These are phyloP conservation scores for Disparrhopalites patrizii DNA, from an alignment of 2,888 invertebrate species.

Conservation along the genomic window DNA sequence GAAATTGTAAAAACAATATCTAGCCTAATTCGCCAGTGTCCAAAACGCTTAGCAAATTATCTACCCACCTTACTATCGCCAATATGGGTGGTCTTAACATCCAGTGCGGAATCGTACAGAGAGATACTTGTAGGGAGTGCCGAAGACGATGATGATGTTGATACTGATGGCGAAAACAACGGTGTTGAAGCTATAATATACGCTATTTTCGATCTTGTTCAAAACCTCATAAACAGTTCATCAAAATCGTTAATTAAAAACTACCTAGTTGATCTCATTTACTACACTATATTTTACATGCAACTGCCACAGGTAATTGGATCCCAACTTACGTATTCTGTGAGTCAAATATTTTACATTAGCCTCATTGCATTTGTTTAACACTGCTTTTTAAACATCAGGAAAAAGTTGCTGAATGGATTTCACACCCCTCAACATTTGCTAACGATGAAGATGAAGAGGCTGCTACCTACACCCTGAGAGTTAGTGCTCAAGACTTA, in stretches of 20 bases:
- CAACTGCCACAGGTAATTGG: conserved; percentile 54
- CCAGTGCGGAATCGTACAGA: conserved; percentile 64
- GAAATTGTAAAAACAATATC: conserved; percentile 45
- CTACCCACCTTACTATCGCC: conserved; percentile 62
- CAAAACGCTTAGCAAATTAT: conserved; percentile 60
- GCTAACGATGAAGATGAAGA: conserved; percentile 59
- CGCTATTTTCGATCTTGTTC: conserved; percentile 57
- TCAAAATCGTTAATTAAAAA: conserved; percentile 51
- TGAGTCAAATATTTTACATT: neutral
- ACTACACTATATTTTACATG: conserved; percentile 56
- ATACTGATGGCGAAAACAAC: conserved; percentile 59
- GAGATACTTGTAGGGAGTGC: conserved; percentile 61
- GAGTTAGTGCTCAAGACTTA: conserved; percentile 56
- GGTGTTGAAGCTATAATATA: conserved; percentile 54
- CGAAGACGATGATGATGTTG: conserved; percentile 58
- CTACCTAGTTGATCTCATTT: conserved; percentile 55
- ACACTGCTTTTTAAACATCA: conserved; percentile 46
- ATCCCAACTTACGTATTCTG: neutral
- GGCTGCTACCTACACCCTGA: conserved; percentile 55
- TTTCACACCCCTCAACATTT: conserved; percentile 55
- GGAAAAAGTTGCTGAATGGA: conserved; percentile 52
- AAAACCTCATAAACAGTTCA: conserved; percentile 51
- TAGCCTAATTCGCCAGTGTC: conserved; percentile 57
- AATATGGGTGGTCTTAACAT: conserved; percentile 65
- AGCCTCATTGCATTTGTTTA: neutral